Evolutionary conservation across 2,888 invertebrate genomes (phyloP).

Genomic region (Lithophane leautieri): DNA sequence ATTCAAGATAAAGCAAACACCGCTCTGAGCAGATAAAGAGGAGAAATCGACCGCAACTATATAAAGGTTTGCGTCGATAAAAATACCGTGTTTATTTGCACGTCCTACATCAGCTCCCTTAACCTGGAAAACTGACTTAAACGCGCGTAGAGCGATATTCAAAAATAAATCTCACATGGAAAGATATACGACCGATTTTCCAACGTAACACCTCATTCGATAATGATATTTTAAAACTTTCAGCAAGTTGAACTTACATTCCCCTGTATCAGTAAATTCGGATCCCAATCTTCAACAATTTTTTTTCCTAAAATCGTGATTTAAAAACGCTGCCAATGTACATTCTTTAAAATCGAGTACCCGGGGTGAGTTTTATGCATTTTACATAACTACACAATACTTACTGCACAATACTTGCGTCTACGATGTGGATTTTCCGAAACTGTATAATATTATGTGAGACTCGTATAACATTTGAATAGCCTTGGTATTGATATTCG

Average conservation of each 20-base stretch:
- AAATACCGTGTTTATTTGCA: conserved; percentile 90
- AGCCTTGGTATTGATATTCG: conserved; percentile 66
- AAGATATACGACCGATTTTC: conserved; percentile 79
- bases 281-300: conserved; percentile 83
- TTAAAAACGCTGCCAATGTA: conserved; percentile 77
- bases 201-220: conserved; percentile 59
- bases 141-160: conserved; percentile 65
- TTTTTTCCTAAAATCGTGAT: conserved; percentile 84
- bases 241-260: conserved; percentile 83
- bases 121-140: conserved; percentile 79
- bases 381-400: conserved; percentile 71
- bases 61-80: conserved; percentile 90
- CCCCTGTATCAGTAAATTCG: conserved; percentile 87
- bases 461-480: conserved; percentile 66
- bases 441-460: conserved; percentile 58
- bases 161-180: conserved; percentile 75
- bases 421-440: conserved; percentile 52
- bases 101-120: conserved; percentile 87
- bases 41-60: conserved; percentile 90
- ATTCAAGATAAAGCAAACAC: conserved; percentile 89
- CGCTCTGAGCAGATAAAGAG: conserved; percentile 88
- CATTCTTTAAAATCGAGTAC: conserved; percentile 66
- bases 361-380: conserved; percentile 67
- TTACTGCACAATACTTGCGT: conserved; percentile 68
- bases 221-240: conserved; percentile 74